Percentiles rank a stretch among this genome's conserved stretches.
Conservation (phyloP, 2,113 vertebrate genomes). For the Plecotus auritus region DNA sequence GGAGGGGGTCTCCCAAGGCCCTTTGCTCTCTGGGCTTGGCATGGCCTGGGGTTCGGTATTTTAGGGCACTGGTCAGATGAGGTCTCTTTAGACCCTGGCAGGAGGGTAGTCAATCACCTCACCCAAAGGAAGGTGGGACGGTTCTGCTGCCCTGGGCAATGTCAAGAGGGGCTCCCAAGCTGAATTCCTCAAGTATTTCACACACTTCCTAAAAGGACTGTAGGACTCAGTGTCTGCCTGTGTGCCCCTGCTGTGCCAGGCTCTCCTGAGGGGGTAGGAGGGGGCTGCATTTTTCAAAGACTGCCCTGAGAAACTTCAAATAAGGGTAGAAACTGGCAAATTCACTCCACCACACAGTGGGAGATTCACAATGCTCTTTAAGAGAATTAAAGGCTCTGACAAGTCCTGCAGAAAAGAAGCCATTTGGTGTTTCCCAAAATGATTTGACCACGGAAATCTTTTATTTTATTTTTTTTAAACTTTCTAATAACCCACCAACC, state of each 20-base stretch:
- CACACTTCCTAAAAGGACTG: background rate
- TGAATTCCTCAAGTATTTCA: background rate
- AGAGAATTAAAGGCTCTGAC: background rate
- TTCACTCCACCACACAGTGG: background rate
- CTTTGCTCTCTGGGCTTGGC: background rate
- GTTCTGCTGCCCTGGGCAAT: background rate
- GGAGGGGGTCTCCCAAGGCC: background rate
- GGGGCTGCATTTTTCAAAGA: background rate
- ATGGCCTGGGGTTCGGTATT: background rate
- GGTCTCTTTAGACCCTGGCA: background rate
- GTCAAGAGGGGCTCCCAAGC: background rate
- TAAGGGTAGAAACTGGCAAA: background rate
- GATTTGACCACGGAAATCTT: background rate
- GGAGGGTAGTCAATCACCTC: background rate
- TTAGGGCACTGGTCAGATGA: background rate
- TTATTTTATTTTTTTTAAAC: background rate
- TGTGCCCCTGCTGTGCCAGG: background rate
- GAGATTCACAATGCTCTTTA: background rate
- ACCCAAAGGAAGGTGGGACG: background rate
- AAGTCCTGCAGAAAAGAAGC: slow-evolving; percentile 31
- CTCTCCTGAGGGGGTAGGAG: background rate
- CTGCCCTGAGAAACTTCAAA: background rate
- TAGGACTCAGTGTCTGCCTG: background rate
- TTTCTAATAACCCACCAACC: background rate
- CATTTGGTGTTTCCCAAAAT: slow-evolving; percentile 11